Percentiles rank a stretch among this genome's conserved stretches.
Evolutionary conservation across 2,797 vertebrate species (phyloP).

Genomic region (Galaxias olidus): DNA sequence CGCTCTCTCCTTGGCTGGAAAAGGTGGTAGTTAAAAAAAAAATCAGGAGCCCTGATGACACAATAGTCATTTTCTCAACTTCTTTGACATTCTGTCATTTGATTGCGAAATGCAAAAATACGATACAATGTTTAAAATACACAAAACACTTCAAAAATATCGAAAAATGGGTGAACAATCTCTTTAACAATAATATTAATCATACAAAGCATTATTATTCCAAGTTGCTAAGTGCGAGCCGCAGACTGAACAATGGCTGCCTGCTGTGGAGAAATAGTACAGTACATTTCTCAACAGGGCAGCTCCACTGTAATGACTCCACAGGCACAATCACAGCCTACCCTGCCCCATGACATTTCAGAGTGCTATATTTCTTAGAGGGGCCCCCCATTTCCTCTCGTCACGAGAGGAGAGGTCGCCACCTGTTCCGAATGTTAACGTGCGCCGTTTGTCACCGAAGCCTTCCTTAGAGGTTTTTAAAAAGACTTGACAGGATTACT

Average conservation of each 20-base stretch:
- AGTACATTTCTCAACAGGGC: conserved; percentile 57
- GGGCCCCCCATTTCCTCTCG: conserved; percentile 23
- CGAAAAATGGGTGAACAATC: no score
- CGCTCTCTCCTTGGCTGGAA: no score
- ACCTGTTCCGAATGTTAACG: conserved; percentile 60
- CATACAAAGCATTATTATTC: no score
- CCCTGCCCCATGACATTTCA: conserved; percentile 66
- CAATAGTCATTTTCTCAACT: no score
- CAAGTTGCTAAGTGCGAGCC: no score
- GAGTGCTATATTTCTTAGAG: conserved; percentile 22
- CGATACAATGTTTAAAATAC: no score
- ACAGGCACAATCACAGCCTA: conserved; percentile 47
- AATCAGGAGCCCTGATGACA: no score
- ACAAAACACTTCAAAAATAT: no score
- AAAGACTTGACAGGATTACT: conserved; percentile 33
- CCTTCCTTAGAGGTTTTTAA: conserved; percentile 29
- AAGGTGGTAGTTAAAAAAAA: no score
- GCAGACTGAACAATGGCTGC: conserved; percentile 28
- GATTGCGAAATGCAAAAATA: no score
- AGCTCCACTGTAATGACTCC: conserved; percentile 54
- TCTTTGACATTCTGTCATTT: no score
- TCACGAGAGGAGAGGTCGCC: conserved; percentile 9
- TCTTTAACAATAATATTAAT: no score
- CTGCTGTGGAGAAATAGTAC: conserved; percentile 50
- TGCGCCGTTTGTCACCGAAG: conserved; percentile 25